Evolutionary conservation across 2,888 invertebrate genomes (phyloP).

Genomic region (Harpalus rufipes): DNA sequence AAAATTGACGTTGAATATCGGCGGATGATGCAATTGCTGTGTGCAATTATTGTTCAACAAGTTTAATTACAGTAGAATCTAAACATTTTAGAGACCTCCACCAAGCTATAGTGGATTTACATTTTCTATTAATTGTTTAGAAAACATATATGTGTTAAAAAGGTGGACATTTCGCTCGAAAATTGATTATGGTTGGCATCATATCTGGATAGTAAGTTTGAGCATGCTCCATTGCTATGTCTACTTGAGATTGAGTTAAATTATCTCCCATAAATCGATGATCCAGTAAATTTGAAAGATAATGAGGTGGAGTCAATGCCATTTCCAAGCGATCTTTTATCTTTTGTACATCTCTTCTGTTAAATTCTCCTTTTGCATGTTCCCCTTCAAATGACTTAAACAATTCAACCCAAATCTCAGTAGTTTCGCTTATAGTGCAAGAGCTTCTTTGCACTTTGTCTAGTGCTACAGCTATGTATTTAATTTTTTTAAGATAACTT

Average conservation of each 20-base stretch:
- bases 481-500: no score
- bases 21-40: no score
- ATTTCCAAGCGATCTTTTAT: conserved; percentile 12
- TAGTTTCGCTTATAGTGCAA: neutral
- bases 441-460: neutral
- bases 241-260: conserved; percentile 13
- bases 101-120: no score
- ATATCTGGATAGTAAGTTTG: conserved; percentile 12
- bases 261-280: conserved; percentile 25
- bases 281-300: conserved; percentile 22
- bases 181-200: conserved; percentile 29
- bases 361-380: neutral
- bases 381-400: neutral
- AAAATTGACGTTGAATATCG: no score
- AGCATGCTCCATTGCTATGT: conserved; percentile 18
- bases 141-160: no score
- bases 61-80: no score
- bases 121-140: no score
- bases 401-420: neutral
- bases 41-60: no score
- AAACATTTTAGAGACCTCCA: no score
- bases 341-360: neutral
- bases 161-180: conserved; percentile 24
- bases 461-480: no score
- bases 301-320: conserved; percentile 1